phyloP scores from a whole-genome alignment of 2,113 vertebrate genomes.

The Equus quagga region DNA sequence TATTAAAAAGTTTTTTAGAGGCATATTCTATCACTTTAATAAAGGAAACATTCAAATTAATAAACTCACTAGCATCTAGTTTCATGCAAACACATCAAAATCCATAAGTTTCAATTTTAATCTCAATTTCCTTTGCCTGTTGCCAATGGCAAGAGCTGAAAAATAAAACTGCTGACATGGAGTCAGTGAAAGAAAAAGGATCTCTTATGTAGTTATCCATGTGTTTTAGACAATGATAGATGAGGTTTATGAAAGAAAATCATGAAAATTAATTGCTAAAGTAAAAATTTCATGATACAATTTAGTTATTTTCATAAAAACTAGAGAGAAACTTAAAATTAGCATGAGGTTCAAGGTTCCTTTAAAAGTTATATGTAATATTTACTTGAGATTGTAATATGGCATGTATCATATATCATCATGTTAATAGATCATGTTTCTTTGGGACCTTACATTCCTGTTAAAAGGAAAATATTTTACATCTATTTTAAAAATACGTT shows the following conservation, averaged over 20 bases:
- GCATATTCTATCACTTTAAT: neutral
- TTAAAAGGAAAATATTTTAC: neutral
- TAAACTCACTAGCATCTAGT: neutral
- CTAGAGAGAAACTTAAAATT: neutral
- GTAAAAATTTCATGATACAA: neutral
- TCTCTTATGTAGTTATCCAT: neutral
- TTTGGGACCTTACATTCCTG: neutral
- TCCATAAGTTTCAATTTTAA: neutral
- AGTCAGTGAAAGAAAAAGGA: neutral
- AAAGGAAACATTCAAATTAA: neutral
- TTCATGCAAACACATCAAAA: slow-evolving; percentile 17
- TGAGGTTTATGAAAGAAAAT: neutral
- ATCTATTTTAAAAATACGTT: neutral
- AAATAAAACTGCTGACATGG: neutral
- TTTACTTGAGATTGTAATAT: neutral
- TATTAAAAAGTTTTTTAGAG: neutral
- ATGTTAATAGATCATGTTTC: neutral
- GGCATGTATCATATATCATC: neutral
- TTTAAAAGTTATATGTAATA: neutral
- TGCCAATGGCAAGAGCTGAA: neutral
- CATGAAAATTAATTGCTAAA: neutral
- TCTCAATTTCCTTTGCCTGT: neutral
- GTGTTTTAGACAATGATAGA: neutral
- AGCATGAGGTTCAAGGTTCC: neutral
- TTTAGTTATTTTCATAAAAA: neutral